A percentile compares a stretch with the other conserved stretches of the same genome.
These are phyloP conservation scores for Pristionchus japonicus DNA, from an alignment of 2,888 invertebrate species.

Conservation along the genomic window DNA sequence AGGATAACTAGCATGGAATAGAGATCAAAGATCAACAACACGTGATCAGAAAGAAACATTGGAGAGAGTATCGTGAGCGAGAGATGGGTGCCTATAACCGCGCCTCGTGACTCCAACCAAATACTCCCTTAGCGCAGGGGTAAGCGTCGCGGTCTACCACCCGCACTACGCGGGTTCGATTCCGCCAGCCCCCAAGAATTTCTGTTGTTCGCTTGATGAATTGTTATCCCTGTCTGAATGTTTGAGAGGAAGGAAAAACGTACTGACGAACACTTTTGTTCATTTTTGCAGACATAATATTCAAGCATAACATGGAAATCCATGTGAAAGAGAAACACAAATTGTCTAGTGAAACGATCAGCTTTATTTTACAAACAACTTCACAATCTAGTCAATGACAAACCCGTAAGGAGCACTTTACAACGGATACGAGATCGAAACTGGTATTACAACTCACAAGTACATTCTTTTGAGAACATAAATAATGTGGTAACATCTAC, in stretches of 20 bases:
- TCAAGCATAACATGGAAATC: slow-evolving; percentile 12
- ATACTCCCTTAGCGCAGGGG: neutral
- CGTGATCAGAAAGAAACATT: neutral
- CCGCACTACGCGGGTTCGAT: neutral
- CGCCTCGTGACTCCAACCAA: neutral
- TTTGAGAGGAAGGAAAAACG: slow-evolving; percentile 42
- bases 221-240: slow-evolving; percentile 48
- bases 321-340: neutral
- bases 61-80: neutral
- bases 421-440: slow-evolving; percentile 19
- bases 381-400: neutral
- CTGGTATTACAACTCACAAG: neutral
- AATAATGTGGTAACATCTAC: neutral
- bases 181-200: neutral
- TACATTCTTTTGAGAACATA: neutral
- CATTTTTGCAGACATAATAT: neutral
- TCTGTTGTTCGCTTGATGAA: slow-evolving; percentile 48
- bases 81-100: neutral
- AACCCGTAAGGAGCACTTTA: neutral
- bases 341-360: neutral
- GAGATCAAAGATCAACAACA: slow-evolving; percentile 16
- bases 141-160: neutral
- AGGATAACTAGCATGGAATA: neutral
- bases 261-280: slow-evolving; percentile 47
- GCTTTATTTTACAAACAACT: slow-evolving; percentile 2